Percentiles rank a stretch among this genome's conserved stretches.
Evolutionary conservation across 2,888 invertebrate species (phyloP).

Genomic region (Athrips mouffetella): DNA sequence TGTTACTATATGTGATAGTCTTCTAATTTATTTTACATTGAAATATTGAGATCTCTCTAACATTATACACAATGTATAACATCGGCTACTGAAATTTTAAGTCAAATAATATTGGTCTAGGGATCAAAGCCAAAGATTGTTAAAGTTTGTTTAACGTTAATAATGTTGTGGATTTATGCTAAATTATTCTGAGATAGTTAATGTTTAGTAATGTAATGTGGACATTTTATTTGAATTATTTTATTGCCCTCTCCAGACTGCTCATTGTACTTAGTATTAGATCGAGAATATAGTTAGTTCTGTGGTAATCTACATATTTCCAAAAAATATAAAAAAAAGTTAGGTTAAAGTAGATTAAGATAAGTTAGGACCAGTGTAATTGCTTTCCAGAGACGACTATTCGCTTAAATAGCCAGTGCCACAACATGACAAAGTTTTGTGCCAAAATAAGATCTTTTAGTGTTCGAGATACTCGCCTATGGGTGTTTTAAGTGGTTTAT

Average conservation of each 20-base stretch:
- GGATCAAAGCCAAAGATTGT: conserved; percentile 92
- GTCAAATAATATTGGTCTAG: conserved; percentile 83
- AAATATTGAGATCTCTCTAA: conserved; percentile 67
- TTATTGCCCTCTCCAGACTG: conserved; percentile 76
- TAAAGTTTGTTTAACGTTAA: conserved; percentile 79
- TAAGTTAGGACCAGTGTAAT: conserved; percentile 67
- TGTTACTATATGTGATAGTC: conserved; percentile 77
- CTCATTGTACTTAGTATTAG: conserved; percentile 72
- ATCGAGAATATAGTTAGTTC: conserved; percentile 61
- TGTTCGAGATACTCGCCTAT: conserved; percentile 2
- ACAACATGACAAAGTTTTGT: conserved; percentile 52
- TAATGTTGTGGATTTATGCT: conserved; percentile 75
- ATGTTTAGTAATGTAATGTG: conserved; percentile 62
- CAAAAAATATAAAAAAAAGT: conserved; percentile 61
- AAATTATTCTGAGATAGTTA: conserved; percentile 74
- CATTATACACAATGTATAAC: conserved; percentile 56
- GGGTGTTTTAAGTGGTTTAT: neutral
- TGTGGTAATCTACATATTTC: conserved; percentile 68
- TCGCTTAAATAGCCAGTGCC: conserved; percentile 52
- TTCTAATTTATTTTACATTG: conserved; percentile 72
- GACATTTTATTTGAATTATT: conserved; percentile 61
- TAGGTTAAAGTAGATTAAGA: conserved; percentile 61
- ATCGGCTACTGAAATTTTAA: conserved; percentile 62
- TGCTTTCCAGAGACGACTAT: conserved; percentile 51
- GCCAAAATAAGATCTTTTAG: conserved; percentile 48